Conservation (phyloP, 2,888 invertebrate genomes). For the Laspeyria flexula region DNA sequence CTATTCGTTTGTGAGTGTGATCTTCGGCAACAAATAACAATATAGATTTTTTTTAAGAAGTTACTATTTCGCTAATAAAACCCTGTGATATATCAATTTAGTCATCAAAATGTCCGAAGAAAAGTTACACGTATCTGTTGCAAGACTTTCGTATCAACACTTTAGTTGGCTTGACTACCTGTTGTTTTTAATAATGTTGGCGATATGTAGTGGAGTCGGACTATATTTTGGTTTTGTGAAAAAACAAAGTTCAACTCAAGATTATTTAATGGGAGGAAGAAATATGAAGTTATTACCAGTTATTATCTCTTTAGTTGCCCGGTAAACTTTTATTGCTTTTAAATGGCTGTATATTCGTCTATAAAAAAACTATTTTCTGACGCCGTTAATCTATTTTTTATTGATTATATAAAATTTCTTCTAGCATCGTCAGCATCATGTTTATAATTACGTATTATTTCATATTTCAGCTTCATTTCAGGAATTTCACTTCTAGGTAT, state of each 20-base stretch:
- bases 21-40: not conserved
- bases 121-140: conserved; percentile 55
- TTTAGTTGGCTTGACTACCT: conserved; percentile 88
- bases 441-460: not conserved
- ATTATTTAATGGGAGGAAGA: conserved; percentile 93
- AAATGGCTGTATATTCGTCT: too few relatives aligned
- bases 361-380: too few relatives aligned
- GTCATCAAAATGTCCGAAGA: conserved; percentile 49
- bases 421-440: not conserved
- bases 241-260: conserved; percentile 86
- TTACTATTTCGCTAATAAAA: too few relatives aligned
- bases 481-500: conserved; percentile 92
- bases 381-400: too few relatives aligned
- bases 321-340: conserved; percentile 72
- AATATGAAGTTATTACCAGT: conserved; percentile 93
- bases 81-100: too few relatives aligned
- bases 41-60: too few relatives aligned
- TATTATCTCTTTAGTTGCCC: conserved; percentile 93
- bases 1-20: not conserved
- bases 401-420: too few relatives aligned
- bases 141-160: conserved; percentile 64
- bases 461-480: conserved; percentile 89
- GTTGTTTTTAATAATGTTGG: conserved; percentile 89
- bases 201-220: conserved; percentile 90
- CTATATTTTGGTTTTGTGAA: conserved; percentile 92